These are phyloP conservation scores for Tenodera sinensis DNA, from an alignment of 2,888 invertebrate species.

Conservation along the genomic window DNA sequence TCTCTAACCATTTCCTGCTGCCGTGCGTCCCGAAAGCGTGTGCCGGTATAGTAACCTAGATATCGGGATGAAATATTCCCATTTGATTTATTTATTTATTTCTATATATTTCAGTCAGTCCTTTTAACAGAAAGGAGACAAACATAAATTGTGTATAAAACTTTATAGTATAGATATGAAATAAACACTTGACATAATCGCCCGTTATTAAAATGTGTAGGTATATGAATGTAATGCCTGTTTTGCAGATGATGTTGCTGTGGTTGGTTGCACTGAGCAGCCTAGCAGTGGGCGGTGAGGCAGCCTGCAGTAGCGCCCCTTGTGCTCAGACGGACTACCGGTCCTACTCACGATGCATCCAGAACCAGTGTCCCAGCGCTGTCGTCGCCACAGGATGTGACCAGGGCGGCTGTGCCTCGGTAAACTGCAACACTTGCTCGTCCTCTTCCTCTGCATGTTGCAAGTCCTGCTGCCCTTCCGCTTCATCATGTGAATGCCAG, in stretches of 20 bases:
- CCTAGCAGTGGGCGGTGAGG: not conserved
- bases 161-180: too few species aligned
- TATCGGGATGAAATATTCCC: too few species aligned
- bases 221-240: not conserved
- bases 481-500: not conserved
- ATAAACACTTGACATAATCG: too few species aligned
- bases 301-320: not conserved
- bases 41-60: too few species aligned
- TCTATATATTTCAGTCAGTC: too few species aligned
- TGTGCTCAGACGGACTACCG: slow-evolving; percentile 4
- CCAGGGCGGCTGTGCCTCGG: not conserved
- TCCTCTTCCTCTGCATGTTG: not conserved
- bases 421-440: slow-evolving; percentile 6
- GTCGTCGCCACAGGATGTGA: slow-evolving; percentile 6
- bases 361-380: not conserved
- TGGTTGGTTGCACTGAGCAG: not conserved
- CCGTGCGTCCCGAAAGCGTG: too few species aligned
- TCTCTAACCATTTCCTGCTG: too few species aligned
- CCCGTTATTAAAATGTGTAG: too few species aligned
- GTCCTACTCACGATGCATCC: slow-evolving; percentile 7
- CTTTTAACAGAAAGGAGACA: too few species aligned
- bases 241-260: not conserved
- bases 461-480: not conserved
- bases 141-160: too few species aligned
- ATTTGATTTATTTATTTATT: too few species aligned